Base-by-base conservation (phyloP, 2,113 vertebrate species). In the Brachypodius melanocephalos region DNA sequence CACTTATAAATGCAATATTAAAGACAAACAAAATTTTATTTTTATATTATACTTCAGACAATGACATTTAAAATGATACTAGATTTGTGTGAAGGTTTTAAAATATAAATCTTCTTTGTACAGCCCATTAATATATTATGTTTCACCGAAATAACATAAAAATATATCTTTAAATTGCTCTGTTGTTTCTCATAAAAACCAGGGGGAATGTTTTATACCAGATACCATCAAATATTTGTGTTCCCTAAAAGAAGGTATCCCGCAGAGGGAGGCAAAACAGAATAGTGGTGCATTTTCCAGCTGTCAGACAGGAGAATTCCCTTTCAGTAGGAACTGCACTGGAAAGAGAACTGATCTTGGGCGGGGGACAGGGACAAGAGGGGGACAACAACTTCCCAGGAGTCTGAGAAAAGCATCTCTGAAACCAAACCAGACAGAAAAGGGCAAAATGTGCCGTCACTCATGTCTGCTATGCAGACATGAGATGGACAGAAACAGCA, bases 61-160 rank as follows among this genome's bases (percentile, higher is more conserved):
- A 92, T 91, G 83, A 94, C 77, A 96, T 93, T 95, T 96, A 94
- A 97, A 91, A 75, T 81, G 67, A 95, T 93, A 95, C 55, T 89
- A 95, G 93, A 96, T 94, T 89, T 59, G 76, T 13, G 82, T 69
- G 89, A 96, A 69, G 90, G 85, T 96, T 97, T 96, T 90, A 94
- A 93, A 94, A 96, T 90, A 88, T 51, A 95, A 96, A 97, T 92
- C 76, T 92, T 91, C 65, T 97, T 95, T 90, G 95, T 90, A 95
- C 96, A 97, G 96, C 93, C 97, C 96, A 96, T 94, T 85, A 95
- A 96, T 88, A 96, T 69, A 94, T 91, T 95, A 97, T 17, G 77
- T 85, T 96, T 95, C 96, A 92, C 69, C 17, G 73, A 95, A 89
- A 96, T 76, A 94, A 82, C 85, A 95, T 76, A 91, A 79, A 89